phyloP scores from a whole-genome alignment of 2,888 invertebrate species.

The Polydesmus complanatus region DNA sequence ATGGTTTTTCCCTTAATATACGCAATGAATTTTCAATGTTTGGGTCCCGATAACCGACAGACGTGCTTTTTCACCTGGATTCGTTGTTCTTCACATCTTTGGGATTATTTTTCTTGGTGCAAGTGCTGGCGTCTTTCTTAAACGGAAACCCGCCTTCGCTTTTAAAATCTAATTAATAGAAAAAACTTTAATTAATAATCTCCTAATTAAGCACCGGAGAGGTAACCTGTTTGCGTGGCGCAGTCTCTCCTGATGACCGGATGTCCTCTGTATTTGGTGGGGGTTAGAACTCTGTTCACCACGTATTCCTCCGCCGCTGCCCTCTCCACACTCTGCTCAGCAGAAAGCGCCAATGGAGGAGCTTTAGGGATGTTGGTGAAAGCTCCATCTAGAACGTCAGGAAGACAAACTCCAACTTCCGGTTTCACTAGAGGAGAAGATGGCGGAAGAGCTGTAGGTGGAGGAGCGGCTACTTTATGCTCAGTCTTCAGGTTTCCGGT shows the following conservation, averaged over 20 bases:
- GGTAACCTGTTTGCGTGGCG: slow-evolving; percentile 17
- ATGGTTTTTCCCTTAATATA: no score
- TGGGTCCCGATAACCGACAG: no score
- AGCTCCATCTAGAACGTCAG: not conserved
- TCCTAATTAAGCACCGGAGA: not conserved
- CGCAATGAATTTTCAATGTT: no score
- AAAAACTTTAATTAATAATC: not conserved
- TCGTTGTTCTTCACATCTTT: no score
- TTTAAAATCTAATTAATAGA: not conserved
- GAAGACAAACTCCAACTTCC: no score
- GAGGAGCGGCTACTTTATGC: not conserved
- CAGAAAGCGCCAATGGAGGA: not conserved
- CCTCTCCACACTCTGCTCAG: not conserved
- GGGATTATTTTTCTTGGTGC: not conserved
- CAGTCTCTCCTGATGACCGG: slow-evolving; percentile 5
- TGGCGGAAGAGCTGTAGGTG: not conserved
- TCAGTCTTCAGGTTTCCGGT: no score
- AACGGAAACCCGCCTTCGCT: not conserved
- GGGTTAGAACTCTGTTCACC: slow-evolving; percentile 40
- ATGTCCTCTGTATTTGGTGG: slow-evolving; percentile 37
- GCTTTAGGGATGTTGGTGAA: not conserved
- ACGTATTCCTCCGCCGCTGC: slow-evolving; percentile 22
- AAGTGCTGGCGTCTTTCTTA: slow-evolving; percentile 1
- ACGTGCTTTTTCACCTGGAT: no score
- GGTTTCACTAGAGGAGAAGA: no score